Evolutionary conservation across 2,888 invertebrate genomes (phyloP), one percentile per base, ranked within the genome.

Genomic region (Ditylenchus weischeri): DNA sequence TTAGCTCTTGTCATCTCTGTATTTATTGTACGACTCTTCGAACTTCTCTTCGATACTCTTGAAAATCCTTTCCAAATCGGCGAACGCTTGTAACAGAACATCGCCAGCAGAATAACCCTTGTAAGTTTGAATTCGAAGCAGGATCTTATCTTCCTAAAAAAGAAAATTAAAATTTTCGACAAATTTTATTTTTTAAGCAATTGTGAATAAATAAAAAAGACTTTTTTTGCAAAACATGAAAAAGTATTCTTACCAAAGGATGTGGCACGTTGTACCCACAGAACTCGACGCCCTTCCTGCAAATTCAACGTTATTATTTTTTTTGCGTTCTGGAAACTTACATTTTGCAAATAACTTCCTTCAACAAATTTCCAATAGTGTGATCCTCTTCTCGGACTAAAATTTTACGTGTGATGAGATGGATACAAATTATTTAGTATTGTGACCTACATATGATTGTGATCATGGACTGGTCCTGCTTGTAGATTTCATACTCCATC

Each of bases 261-360:
- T 95, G 94, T 1, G 94, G 93, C 19, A 94, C 90, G 4, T 92
- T 92, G 84, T 95, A 95, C 5, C 92, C 93, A 84, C 93, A 93
- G 84, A 93, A 93, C 72, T 90, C 88, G 0, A 93, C 92, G 83
- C 92, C 90, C 21, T 90, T 89, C 84, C 91, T 91, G 84, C 71
- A 81, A 79, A 77, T 23, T 65, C 47, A 29, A 29, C 5, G 11
- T 21, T 21, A 65, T 23, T 5, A 29, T 29, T 29, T 29, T 29
- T 29, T 29, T 29, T 29, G 3, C 29, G n/a, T n/a, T n/a, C 5
- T 29, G 29, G 29, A 29, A 29, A 29, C 29, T 4, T 29, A 92
- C 92, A 93, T 92, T 85, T 90, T 88, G 73, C 89, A 88, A 64
- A 94, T 89, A 19, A 94, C 89, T 72, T 90, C 90, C 83, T 91